Conservation (phyloP, 2,797 vertebrate species). For the Sebastolobus alascanus region DNA sequence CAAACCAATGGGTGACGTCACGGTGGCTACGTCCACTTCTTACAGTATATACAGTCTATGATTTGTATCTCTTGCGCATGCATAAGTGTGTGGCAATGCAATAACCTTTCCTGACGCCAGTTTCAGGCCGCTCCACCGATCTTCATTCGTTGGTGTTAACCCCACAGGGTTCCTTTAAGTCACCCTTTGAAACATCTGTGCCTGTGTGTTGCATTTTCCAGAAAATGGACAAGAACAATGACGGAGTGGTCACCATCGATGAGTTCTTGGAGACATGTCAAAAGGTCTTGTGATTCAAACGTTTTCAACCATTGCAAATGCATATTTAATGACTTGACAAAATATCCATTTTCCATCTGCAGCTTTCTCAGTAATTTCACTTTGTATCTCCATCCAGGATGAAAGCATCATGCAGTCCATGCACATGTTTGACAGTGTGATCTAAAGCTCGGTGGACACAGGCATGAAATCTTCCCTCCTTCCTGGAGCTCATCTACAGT, state of each 20-base stretch:
- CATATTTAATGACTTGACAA: background rate
- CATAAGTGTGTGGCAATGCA: background rate
- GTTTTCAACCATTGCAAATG: background rate
- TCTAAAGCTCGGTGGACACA: slow-evolving; percentile 81
- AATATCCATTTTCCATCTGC: background rate
- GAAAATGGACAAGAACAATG: slow-evolving; percentile 99
- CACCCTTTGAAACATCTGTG: background rate
- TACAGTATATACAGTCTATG: too few relatives aligned
- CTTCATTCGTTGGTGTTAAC: background rate
- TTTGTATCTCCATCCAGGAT: slow-evolving; percentile 83
- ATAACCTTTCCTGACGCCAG: background rate
- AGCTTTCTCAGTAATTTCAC: background rate
- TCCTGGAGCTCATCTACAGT: slow-evolving; percentile 21
- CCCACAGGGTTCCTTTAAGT: background rate
- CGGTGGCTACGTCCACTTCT: too few relatives aligned
- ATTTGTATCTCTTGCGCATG: background rate
- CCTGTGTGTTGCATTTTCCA: slow-evolving; percentile 62
- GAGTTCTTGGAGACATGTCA: slow-evolving; percentile 97
- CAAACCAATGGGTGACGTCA: too few relatives aligned
- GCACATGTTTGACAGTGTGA: slow-evolving; percentile 96
- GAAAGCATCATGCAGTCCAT: slow-evolving; percentile 99
- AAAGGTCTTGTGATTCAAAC: slow-evolving; percentile 73
- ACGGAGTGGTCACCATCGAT: slow-evolving; percentile 95
- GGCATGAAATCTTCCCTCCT: background rate
- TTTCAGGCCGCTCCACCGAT: background rate